These are phyloP conservation scores for Hystrix cristata DNA, from an alignment of 2,113 vertebrate species.

Conservation along the genomic window DNA sequence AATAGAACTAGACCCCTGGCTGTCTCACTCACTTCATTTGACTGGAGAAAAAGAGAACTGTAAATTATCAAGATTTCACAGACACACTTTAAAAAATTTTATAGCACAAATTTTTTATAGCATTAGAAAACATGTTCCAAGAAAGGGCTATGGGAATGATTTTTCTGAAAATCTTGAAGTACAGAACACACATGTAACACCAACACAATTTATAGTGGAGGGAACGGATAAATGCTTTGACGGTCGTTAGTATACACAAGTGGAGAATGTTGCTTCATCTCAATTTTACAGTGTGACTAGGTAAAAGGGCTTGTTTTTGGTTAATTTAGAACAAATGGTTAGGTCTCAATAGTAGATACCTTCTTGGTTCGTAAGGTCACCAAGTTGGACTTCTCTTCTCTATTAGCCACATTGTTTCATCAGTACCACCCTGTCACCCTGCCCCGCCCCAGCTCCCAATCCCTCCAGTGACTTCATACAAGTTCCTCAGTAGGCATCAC, in stretches of 20 bases:
- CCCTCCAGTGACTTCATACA: not conserved
- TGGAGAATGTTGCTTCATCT: not conserved
- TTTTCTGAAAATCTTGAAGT: not conserved
- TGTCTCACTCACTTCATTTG: slow-evolving; percentile 13
- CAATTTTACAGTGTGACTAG: not conserved
- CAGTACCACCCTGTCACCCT: not conserved
- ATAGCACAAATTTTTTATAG: not conserved
- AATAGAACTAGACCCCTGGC: slow-evolving; percentile 47
- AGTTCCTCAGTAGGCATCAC: not conserved
- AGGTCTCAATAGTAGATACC: not conserved
- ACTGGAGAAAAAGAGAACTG: slow-evolving; percentile 17
- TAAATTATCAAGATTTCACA: slow-evolving; percentile 46
- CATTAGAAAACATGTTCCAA: slow-evolving; percentile 30
- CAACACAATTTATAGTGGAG: not conserved
- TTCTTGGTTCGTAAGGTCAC: not conserved
- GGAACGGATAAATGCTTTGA: not conserved
- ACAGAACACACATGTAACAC: not conserved
- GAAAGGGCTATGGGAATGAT: not conserved
- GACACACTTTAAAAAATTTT: not conserved
- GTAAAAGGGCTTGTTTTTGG: not conserved
- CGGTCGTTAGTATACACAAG: not conserved
- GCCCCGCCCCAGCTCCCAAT: not conserved
- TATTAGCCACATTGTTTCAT: not conserved
- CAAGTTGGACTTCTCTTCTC: not conserved
- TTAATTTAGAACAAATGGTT: slow-evolving; percentile 43